phyloP scores from a whole-genome alignment of 2,888 invertebrate genomes.

The Conistra vaccinii region DNA sequence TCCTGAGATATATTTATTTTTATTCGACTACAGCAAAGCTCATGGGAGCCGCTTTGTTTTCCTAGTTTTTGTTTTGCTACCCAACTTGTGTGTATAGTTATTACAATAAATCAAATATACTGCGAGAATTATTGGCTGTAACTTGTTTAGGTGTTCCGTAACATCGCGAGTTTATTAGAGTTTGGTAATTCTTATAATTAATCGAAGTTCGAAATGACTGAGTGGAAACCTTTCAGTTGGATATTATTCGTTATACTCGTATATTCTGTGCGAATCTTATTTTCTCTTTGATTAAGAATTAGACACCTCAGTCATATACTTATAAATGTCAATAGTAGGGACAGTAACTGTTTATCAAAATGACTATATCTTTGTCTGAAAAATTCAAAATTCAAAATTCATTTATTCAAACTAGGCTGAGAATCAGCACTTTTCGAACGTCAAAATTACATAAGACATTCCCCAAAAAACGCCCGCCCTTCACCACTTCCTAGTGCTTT shows the following conservation, averaged over 20 bases:
- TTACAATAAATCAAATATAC: constrained; percentile 67
- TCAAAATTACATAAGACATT: too few species aligned
- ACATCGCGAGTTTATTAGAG: constrained; percentile 49
- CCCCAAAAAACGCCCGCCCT: too few species aligned
- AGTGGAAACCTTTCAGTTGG: constrained; percentile 32
- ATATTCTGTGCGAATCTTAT: constrained; percentile 4
- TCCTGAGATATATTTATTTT: constrained; percentile 65
- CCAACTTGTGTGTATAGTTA: constrained; percentile 63
- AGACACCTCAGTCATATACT: not conserved
- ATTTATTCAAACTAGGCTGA: too few species aligned
- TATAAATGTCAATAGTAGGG: not conserved
- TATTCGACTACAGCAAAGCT: constrained; percentile 56
- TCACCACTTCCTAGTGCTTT: too few species aligned
- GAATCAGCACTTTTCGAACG: too few species aligned
- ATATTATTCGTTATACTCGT: constrained; percentile 39
- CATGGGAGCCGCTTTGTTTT: constrained; percentile 62
- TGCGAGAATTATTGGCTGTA: constrained; percentile 66
- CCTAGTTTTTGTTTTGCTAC: constrained; percentile 64
- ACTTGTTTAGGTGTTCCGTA: constrained; percentile 62
- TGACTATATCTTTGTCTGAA: not conserved
- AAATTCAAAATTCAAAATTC: too few species aligned
- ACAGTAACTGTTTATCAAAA: not conserved
- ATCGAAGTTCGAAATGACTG: constrained; percentile 50
- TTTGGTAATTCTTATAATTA: constrained; percentile 63
- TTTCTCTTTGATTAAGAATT: not conserved